Evolutionary conservation across 2,113 vertebrate genomes (phyloP), one percentile per base, ranked within the genome.

Genomic region (Actenoides lindsayi): DNA sequence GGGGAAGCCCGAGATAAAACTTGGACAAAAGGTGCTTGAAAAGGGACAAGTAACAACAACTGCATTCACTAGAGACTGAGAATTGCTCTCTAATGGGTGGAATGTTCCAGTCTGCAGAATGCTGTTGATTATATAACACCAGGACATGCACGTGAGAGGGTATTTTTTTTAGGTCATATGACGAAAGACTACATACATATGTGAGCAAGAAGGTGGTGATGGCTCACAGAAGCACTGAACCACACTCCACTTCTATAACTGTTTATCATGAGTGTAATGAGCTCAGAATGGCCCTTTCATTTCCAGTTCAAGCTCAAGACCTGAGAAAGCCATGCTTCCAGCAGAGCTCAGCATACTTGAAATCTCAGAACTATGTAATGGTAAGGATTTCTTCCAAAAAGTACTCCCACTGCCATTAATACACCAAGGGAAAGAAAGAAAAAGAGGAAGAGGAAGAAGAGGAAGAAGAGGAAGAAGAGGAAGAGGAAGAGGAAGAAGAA

Each of bases 31-130:
- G 17, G 37, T 8, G 18, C 25, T 15, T 5, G 21, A 16, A 16
- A 51, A 62, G 63, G 19, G 35, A 18, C 6, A 7, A 27, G 11
- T 5, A 6, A 74, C 13, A 50, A 31, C 5, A 5, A 1, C 0
- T 0, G 0, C 1, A 0, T 35, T 18, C 51, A 10, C 12, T 17
- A 1, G 16, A 59, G 85, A 19, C 5, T 5, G 8, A 44, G 56
- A 59, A 3, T 1, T 53, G 63, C 7, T 30, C 4, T 7, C 39
- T 6, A 16, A 27, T n/a, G 44, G 68, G 33, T 4, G 25, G 42
- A 42, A 37, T 2, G 4, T 1, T 6, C 21, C 48, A 4, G 11
- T 1, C 30, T 56, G 73, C 39, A 67, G 35, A 57, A 14, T 0
- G 1, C 1, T 37, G n/a, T 37, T 9, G 35, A 1, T 25, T 3